Conservation (phyloP, 2,113 vertebrate genomes). For the Brachypodius melanocephalos region DNA sequence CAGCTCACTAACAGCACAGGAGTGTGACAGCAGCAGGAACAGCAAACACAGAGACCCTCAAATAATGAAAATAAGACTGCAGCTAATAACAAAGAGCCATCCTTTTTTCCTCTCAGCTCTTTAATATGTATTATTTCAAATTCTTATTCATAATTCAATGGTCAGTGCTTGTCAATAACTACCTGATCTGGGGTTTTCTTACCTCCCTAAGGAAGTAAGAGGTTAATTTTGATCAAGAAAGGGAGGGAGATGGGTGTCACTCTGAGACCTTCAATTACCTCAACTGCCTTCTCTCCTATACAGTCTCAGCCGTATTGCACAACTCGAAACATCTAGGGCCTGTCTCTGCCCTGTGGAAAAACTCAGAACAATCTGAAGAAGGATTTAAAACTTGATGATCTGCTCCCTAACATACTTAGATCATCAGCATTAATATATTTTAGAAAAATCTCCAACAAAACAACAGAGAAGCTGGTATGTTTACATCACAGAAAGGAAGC, state of each 20-base stretch:
- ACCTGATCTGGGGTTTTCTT: not conserved
- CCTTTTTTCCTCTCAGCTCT: not conserved
- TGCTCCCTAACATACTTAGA: not conserved
- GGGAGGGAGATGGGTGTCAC: not conserved
- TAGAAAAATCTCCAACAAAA: not conserved
- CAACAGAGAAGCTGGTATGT: not conserved
- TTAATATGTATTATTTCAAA: not conserved
- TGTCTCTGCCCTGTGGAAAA: not conserved
- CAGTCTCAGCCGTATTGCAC: not conserved
- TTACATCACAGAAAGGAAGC: not conserved
- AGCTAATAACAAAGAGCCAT: conserved; percentile 1
- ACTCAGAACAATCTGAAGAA: not conserved
- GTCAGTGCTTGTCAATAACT: not conserved
- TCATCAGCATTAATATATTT: not conserved
- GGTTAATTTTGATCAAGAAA: conserved; percentile 12
- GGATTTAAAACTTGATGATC: not conserved
- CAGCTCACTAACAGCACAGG: not conserved
- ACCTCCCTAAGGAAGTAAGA: not conserved
- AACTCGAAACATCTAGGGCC: not conserved
- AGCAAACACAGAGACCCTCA: not conserved
- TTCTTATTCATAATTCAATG: conserved; percentile 7
- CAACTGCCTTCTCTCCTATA: not conserved
- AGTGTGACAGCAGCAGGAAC: conserved; percentile 9
- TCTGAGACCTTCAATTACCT: not conserved
- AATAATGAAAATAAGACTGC: conserved; percentile 8